Conservation (phyloP, 2,113 vertebrate species). For the Cyprinodon tularosa region DNA sequence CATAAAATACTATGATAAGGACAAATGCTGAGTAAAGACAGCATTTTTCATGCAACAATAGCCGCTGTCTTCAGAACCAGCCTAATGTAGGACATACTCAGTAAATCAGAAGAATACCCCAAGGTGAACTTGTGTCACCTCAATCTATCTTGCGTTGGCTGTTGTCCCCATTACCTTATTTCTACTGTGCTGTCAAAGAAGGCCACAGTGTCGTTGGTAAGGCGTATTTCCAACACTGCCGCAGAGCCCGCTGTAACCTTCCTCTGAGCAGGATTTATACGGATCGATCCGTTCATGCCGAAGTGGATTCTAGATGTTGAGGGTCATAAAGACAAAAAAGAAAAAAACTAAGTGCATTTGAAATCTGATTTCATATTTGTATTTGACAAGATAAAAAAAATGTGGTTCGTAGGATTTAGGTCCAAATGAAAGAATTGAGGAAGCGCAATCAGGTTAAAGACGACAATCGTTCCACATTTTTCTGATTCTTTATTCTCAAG, state of each 20-base stretch:
- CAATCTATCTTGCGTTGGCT: constrained; percentile 54
- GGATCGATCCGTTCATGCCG: constrained; percentile 93
- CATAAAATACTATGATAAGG: constrained; percentile 28
- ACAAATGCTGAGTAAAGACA: constrained; percentile 43
- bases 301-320: constrained; percentile 88
- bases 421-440: background rate
- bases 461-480: background rate
- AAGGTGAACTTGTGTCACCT: constrained; percentile 64
- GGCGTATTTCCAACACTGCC: constrained; percentile 83
- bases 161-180: constrained; percentile 83
- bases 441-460: background rate
- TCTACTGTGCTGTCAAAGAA: constrained; percentile 90
- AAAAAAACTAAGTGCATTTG: constrained; percentile 34
- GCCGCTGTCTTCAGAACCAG: constrained; percentile 44
- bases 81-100: constrained; percentile 57
- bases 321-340: background rate
- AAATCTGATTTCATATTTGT: constrained; percentile 23
- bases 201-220: constrained; percentile 85
- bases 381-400: constrained; percentile 7
- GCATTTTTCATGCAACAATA: constrained; percentile 50
- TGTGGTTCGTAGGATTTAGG: background rate
- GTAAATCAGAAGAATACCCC: constrained; percentile 46
- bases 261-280: constrained; percentile 81
- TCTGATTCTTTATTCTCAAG: background rate
- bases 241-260: constrained; percentile 64